Evolutionary conservation across 2,797 vertebrate genomes (phyloP).

Genomic region (Hypotaenidia okinawae): DNA sequence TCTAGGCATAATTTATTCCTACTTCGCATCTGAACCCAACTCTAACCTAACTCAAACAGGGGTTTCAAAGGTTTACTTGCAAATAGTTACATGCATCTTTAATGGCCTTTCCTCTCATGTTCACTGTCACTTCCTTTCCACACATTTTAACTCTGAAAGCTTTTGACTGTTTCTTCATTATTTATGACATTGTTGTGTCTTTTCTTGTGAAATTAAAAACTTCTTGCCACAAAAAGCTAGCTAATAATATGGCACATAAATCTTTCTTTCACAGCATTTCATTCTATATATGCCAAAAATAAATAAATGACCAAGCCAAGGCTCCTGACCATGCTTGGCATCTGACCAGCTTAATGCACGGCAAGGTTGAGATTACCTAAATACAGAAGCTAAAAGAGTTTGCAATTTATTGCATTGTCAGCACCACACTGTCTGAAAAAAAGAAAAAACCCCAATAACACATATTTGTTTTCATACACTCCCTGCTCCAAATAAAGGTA

Average conservation of each 20-base stretch:
- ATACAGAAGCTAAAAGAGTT: constrained; percentile 45
- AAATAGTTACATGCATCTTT: constrained; percentile 67
- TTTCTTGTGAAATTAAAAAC: constrained; percentile 73
- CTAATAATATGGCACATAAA: constrained; percentile 65
- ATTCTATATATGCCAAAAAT: constrained; percentile 39
- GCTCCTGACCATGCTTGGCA: constrained; percentile 36
- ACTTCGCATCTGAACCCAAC: neutral
- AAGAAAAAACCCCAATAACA: neutral
- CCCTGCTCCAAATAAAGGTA: constrained; percentile 12
- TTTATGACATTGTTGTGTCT: constrained; percentile 73
- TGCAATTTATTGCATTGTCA: constrained; percentile 55
- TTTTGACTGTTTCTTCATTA: constrained; percentile 72
- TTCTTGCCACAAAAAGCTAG: constrained; percentile 61
- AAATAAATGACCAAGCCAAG: constrained; percentile 48
- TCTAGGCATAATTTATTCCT: constrained; percentile 22
- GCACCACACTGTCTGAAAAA: neutral
- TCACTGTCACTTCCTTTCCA: constrained; percentile 63
- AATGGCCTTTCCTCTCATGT: constrained; percentile 57
- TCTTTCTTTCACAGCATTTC: constrained; percentile 51
- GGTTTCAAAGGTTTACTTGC: constrained; percentile 65
- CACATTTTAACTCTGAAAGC: constrained; percentile 71
- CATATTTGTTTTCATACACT: constrained; percentile 9
- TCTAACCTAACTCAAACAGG: constrained; percentile 11
- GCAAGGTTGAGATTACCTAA: constrained; percentile 49
- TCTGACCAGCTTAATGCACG: constrained; percentile 62